Conservation (phyloP, 2,797 vertebrate genomes). For the Schizopygopsis pylzovi region DNA sequence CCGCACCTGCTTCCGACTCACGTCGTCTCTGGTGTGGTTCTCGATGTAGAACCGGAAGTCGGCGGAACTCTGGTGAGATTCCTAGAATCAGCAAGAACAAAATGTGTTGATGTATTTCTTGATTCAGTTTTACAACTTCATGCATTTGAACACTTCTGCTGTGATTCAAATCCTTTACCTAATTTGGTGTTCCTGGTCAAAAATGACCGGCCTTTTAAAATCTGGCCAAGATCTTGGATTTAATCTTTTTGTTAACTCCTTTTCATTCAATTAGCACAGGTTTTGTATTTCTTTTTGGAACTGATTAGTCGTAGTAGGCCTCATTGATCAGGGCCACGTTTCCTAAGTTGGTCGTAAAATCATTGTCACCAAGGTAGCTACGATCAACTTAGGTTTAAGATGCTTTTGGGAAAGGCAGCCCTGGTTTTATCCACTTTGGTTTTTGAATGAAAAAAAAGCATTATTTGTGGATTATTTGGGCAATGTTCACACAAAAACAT, state of each 20-base stretch:
- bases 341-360: not conserved
- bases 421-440: not conserved
- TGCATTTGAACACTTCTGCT: not conserved
- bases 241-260: not conserved
- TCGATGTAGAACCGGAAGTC: conserved; percentile 85
- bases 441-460: not conserved
- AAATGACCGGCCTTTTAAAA: no score
- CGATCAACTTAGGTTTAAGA: not conserved
- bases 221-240: not conserved
- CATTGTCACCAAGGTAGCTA: not conserved
- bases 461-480: not conserved
- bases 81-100: conserved; percentile 66
- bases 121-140: not conserved
- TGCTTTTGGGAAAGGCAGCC: not conserved
- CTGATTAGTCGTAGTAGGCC: not conserved
- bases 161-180: no score
- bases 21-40: conserved; percentile 82
- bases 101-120: conserved; percentile 18
- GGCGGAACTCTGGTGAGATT: conserved; percentile 81
- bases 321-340: not conserved
- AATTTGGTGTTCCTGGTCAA: no score
- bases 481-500: not conserved
- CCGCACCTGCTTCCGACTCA: conserved; percentile 83
- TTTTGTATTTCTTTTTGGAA: not conserved
- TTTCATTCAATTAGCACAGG: not conserved